Evolutionary conservation across 2,113 vertebrate species (phyloP), one percentile per base, ranked within the genome.

Genomic region (Pundamilia nyererei): DNA sequence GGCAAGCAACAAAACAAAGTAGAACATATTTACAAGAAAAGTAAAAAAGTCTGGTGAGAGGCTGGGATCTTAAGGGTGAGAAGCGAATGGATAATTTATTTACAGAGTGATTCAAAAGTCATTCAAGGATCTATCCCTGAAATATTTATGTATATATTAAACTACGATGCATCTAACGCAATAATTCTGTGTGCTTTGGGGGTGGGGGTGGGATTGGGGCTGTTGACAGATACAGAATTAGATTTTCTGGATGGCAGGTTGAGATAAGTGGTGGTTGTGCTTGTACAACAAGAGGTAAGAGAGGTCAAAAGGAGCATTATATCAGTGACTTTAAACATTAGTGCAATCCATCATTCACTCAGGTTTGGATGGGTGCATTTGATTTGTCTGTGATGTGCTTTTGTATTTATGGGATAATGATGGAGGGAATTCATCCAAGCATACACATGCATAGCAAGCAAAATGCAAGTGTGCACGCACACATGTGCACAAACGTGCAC

Each of bases 341-440:
- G 33, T 70, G 70, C 75, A 86, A 85, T 91, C 75, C 81, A 88
- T 92, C 90, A 90, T 82, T 80, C 80, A 42, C 81, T 90, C 84
- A 60, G 40, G 56, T 72, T 35, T 7, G 17, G 80, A 65, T 86
- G 62, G 89, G 53, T 60, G 79, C 85, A 42, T 51, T 55, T 86
- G 79, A 79, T 79, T 33, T 13, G 58, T 80, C 79, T 29, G 40
- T 84, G 65, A 87, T 81, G 79, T 83, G 55, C 42, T n/a, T 84
- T 55, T 84, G 40, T 77, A 87, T 90, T 87, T 84, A 56, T 81
- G 55, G 26, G 26, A 79, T 79, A 86, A 77, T 90, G 58, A 89
- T 89, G 83, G 54, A 60, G 54, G 10, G 9, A 77, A 51, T 77
- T 77, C 72, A 72, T 47, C 47, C 53, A 87, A 65, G 24, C 26